These are phyloP conservation scores for Myotis yumanensis DNA, from an alignment of 2,113 vertebrate species.

Conservation along the genomic window DNA sequence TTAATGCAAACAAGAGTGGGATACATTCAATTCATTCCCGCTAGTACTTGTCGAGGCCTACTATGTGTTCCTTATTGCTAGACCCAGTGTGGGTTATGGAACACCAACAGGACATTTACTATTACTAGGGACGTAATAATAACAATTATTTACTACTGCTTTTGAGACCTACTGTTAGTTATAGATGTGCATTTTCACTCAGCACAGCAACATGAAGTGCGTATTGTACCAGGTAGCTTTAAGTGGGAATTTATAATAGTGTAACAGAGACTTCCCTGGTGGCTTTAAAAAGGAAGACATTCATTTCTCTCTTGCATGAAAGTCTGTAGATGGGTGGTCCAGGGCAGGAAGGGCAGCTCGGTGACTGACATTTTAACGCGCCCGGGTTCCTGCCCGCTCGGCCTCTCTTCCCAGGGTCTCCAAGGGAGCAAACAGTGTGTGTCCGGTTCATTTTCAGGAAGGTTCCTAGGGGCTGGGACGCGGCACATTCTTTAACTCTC, in stretches of 20 bases:
- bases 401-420: background rate
- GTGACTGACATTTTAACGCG: background rate
- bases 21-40: background rate
- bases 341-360: background rate
- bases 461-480: background rate
- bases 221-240: background rate
- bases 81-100: background rate
- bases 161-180: background rate
- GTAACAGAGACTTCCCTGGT: background rate
- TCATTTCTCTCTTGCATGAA: background rate
- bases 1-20: background rate
- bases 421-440: background rate
- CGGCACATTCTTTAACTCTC: background rate
- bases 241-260: background rate
- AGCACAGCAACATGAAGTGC: background rate
- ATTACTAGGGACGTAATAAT: background rate
- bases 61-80: background rate
- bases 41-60: background rate
- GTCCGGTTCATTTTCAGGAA: background rate
- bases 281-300: background rate
- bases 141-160: background rate
- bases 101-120: background rate
- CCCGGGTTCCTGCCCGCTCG: background rate
- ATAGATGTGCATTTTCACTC: background rate
- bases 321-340: background rate